Evolutionary conservation across 2,797 vertebrate genomes (phyloP).

Genomic region (Heliangelus exortis): DNA sequence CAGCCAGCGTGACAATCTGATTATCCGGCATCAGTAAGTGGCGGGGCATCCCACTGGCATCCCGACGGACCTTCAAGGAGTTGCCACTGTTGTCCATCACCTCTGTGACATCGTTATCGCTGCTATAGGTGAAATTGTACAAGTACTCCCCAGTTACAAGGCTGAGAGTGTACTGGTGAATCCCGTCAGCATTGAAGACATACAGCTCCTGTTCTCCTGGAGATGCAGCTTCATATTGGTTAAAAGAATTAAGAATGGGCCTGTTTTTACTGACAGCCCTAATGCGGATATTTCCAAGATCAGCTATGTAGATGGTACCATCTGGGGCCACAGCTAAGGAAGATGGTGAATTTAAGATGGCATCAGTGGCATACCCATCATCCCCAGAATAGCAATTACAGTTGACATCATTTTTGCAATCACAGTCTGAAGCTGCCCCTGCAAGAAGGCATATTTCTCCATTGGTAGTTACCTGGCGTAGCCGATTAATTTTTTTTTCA

Average conservation of each 20-base stretch:
- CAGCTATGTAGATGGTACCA: slow-evolving; percentile 94
- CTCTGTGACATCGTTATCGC: slow-evolving; percentile 87
- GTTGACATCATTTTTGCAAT: slow-evolving; percentile 99
- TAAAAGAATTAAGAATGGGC: slow-evolving; percentile 86
- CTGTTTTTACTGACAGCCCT: slow-evolving; percentile 93
- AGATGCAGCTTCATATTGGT: slow-evolving; percentile 95
- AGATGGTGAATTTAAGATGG: slow-evolving; percentile 94
- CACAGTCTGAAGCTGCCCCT: slow-evolving; percentile 95
- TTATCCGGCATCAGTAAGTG: slow-evolving; percentile 95
- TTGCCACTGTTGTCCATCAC: slow-evolving; percentile 95
- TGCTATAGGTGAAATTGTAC: slow-evolving; percentile 94
- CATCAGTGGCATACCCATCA: slow-evolving; percentile 96
- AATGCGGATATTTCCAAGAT: slow-evolving; percentile 98
- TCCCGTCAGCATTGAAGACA: slow-evolving; percentile 92
- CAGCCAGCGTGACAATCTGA: slow-evolving; percentile 92
- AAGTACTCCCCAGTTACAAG: slow-evolving; percentile 95
- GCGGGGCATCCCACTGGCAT: slow-evolving; percentile 88
- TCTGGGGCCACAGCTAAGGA: slow-evolving; percentile 96
- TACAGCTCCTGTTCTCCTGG: slow-evolving; percentile 96
- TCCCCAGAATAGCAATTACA: slow-evolving; percentile 99
- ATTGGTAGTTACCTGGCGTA: slow-evolving; percentile 96
- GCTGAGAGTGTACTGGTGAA: slow-evolving; percentile 95
- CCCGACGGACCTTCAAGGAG: slow-evolving; percentile 90
- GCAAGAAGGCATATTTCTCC: slow-evolving; percentile 98
- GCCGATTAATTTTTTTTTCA: slow-evolving; percentile 98